Evolutionary conservation across 2,888 invertebrate species (phyloP).

Genomic region (Ctena decussata): DNA sequence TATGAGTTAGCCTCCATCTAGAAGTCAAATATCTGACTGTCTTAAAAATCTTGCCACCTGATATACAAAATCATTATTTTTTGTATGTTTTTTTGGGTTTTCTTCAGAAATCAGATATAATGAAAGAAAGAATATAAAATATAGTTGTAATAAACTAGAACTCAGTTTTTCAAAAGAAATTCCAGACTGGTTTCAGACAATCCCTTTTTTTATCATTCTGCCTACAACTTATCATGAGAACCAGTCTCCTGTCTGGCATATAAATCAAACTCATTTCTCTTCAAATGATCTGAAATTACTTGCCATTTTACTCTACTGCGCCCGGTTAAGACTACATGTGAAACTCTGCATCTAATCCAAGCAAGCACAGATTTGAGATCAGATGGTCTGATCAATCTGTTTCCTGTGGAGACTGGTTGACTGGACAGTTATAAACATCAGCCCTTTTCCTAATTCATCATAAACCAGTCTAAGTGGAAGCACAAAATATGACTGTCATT

Average conservation of each 20-base stretch:
- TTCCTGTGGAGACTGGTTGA: neutral
- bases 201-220: conserved; percentile 46
- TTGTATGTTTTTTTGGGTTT: no score
- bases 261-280: neutral
- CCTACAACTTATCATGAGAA: neutral
- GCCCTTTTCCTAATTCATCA: conserved; percentile 67
- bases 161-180: no score
- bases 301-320: neutral
- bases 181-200: conserved; percentile 56
- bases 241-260: neutral
- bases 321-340: neutral
- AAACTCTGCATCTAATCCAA: neutral
- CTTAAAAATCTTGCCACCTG: no score
- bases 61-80: no score
- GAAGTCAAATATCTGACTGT: no score
- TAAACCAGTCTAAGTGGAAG: conserved; percentile 66
- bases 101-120: no score
- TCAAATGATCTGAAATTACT: neutral
- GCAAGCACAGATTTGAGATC: neutral
- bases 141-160: no score
- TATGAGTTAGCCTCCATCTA: no score
- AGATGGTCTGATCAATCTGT: no score
- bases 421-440: conserved; percentile 39
- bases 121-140: no score
- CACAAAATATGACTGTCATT: no score